A percentile compares a stretch with the other conserved stretches of the same genome.
Conservation (phyloP, 2,113 vertebrate species). For the Eidolon helvum region DNA sequence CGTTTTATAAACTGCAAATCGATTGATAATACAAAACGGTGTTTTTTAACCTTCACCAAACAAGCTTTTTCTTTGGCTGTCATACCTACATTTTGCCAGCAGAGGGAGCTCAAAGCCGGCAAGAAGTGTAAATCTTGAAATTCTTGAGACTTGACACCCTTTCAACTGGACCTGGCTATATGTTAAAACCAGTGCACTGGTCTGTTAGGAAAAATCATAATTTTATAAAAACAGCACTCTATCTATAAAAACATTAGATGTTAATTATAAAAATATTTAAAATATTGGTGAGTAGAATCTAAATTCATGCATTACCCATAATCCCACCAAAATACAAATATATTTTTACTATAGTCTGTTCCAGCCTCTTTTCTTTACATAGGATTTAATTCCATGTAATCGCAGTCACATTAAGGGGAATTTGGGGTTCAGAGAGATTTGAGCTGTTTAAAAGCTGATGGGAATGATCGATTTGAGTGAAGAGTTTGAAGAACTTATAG, state of each 20-base stretch:
- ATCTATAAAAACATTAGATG: neutral
- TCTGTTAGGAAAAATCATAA: neutral
- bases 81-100: neutral
- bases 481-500: neutral
- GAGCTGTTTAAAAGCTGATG: neutral
- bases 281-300: neutral
- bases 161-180: neutral
- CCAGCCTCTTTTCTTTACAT: neutral
- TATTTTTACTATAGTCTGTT: neutral
- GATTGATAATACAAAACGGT: neutral
- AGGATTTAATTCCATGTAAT: neutral
- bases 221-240: neutral
- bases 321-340: neutral
- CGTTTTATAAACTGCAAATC: neutral
- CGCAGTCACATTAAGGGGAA: neutral
- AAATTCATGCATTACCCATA: neutral
- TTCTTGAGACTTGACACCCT: neutral
- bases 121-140: neutral
- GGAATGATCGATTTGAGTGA: neutral
- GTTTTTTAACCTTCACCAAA: neutral
- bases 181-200: neutral
- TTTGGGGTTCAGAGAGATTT: neutral
- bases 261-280: neutral
- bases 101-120: conserved; percentile 51
- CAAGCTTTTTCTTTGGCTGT: neutral